A percentile compares a stretch with the other conserved stretches of the same genome.
phyloP scores from a whole-genome alignment of 2,113 vertebrate species.

The Oncorhynchus gorbuscha region DNA sequence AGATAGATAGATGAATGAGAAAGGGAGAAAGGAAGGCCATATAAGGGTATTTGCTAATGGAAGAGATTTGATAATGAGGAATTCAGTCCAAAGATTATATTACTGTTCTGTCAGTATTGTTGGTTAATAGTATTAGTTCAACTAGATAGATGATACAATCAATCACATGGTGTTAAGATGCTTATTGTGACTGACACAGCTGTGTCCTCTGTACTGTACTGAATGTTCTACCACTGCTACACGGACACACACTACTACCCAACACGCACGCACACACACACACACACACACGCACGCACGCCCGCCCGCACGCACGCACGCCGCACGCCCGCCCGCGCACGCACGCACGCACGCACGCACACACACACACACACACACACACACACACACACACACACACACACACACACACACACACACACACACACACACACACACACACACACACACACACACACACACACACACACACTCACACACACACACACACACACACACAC shows the following conservation, averaged over 20 bases:
- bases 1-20: conserved; percentile 17
- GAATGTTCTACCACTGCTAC: background rate
- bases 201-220: background rate
- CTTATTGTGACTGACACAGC: background rate
- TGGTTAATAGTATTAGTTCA: background rate
- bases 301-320: no score
- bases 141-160: background rate
- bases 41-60: background rate
- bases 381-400: conserved; percentile 18
- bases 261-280: conserved; percentile 22
- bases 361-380: conserved; percentile 24
- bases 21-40: background rate
- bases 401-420: conserved; percentile 30
- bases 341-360: conserved; percentile 24
- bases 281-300: conserved; percentile 27
- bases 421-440: conserved; percentile 25
- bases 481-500: conserved; percentile 33
- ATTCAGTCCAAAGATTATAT: background rate
- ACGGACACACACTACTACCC: conserved; percentile 21
- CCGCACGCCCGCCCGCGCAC: no score
- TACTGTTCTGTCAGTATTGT: background rate
- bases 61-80: background rate
- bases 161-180: background rate
- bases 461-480: conserved; percentile 22
- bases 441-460: conserved; percentile 18